These are phyloP conservation scores for Hybognathus amarus DNA, from an alignment of 2,797 vertebrate species.

Conservation along the genomic window DNA sequence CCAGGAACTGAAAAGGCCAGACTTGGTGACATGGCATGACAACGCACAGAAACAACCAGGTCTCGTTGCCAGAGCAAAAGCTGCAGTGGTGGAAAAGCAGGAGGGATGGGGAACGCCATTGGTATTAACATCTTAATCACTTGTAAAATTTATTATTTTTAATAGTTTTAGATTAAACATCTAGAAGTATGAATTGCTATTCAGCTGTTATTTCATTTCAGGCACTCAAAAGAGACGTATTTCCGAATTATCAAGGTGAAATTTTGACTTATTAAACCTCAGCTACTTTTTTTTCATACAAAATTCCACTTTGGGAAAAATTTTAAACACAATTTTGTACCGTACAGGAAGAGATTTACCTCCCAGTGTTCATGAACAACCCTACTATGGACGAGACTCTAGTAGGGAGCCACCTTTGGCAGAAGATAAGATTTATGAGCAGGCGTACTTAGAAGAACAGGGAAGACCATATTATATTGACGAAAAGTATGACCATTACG, in stretches of 20 bases:
- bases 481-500: conserved; percentile 43
- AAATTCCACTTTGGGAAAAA: background rate
- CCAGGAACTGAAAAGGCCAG: conserved; percentile 75
- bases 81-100: conserved; percentile 78
- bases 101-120: conserved; percentile 76
- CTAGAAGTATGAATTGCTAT: background rate
- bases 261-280: background rate
- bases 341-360: conserved; percentile 12
- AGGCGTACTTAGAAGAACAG: conserved; percentile 48
- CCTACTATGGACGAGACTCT: conserved; percentile 27
- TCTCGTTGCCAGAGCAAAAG: conserved; percentile 75
- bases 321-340: background rate
- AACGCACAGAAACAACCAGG: conserved; percentile 66
- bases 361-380: background rate
- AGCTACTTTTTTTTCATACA: background rate
- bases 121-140: conserved; percentile 59
- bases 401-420: conserved; percentile 31
- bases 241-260: conserved; percentile 8
- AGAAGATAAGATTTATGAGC: conserved; percentile 39
- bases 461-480: conserved; percentile 46
- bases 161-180: background rate
- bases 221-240: conserved; percentile 23
- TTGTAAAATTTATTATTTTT: background rate
- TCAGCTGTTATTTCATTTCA: conserved; percentile 13
- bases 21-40: conserved; percentile 77